Evolutionary conservation across 2,888 invertebrate genomes (phyloP), one percentile per base, ranked within the genome.

Genomic region (Acleris literana): DNA sequence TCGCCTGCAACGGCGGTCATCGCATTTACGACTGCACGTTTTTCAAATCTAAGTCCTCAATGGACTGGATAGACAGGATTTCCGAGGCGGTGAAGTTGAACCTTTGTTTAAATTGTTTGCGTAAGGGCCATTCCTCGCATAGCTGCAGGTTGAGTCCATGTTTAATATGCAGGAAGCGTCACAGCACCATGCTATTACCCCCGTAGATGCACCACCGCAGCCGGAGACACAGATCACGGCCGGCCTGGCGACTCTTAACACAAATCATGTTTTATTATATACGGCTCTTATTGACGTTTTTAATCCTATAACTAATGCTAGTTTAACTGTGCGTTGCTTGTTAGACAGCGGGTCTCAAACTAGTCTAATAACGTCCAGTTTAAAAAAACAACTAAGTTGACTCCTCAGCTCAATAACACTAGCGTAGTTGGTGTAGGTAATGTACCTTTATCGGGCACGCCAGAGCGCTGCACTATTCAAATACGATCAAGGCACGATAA

Each of bases 341-440:
- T 25, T 67, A 13, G 67, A 62, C 46, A 18, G 62, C 52, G 69
- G 65, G 7, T 63, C 63, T 53, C 63, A 66, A 17, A 48, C 57
- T 5, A 57, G 66, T n/a, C 65, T 66, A 53, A 58, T 69, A 11
- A 67, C 58, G 1, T 49, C 54, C n/a, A 13, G 16, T 16, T 1
- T 68, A n/a, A 67, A 53, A 44, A 17, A 55, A 3, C 20, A 39
- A 11, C 20, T 69, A 18, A 54, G 1, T 33, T 69, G 18, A 52
- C 67, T 20, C 46, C 60, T 18, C 52, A 60, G n/a, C 63, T 52
- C n/a, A 51, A 46, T 13, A 17, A 52, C 18, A 18, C 46, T 7
- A 60, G 51, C 9, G 39, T 69, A 13, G 20, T 63, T 17, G 69
- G 69, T 13, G 63, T 69, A 29, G 69, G 69, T n/a, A 57, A 60